Evolutionary conservation across 1,140 invertebrate species (phyloP), one percentile per base, ranked within the genome.

Genomic region (Drosophila truncata): DNA sequence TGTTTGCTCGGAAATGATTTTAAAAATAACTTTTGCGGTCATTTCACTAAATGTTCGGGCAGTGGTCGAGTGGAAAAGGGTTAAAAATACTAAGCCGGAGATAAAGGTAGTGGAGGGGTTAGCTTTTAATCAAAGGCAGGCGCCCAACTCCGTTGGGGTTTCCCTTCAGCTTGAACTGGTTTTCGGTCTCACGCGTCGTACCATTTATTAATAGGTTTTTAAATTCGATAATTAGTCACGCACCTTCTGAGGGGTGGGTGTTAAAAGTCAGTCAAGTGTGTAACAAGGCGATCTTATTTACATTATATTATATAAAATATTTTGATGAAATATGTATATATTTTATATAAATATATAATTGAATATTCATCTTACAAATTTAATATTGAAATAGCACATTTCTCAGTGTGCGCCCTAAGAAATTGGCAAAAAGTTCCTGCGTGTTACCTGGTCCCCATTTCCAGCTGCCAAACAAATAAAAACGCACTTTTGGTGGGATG

Each of bases 11-110:
- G 67, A 86, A 80, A 82, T 87, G 73, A 81, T 84, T 88, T 88
- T 88, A 75, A 64, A 90, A 90, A 90, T 79, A 90, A 85, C 82
- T 90, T 76, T 91, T 86, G 78, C 69, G 86, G 85, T 90, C 86
- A 91, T 85, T 85, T 91, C 52, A 85, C 85, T 90, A 90, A 90
- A 90, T 80, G 77, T 59, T 73, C 25, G 59, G 27, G 62, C 52
- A 50, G 25, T 25, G 69, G 14, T 18, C 29, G 42, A 10, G 18
- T 29, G 62, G 77, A 74, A 47, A 64, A 50, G 49, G 41, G 57
- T 70, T 46, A 41, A 59, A 50, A 65, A 77, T 44, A 57, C 41
- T 31, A n/a, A 37, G 52, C 35, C 16, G 13, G 23, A 31, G 39
- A 35, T 42, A 16, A 46, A 42, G 35, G 31, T 27, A 29, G 6